Conservation (phyloP, 2,888 invertebrate species). For the Agrenia bidenticulata region DNA sequence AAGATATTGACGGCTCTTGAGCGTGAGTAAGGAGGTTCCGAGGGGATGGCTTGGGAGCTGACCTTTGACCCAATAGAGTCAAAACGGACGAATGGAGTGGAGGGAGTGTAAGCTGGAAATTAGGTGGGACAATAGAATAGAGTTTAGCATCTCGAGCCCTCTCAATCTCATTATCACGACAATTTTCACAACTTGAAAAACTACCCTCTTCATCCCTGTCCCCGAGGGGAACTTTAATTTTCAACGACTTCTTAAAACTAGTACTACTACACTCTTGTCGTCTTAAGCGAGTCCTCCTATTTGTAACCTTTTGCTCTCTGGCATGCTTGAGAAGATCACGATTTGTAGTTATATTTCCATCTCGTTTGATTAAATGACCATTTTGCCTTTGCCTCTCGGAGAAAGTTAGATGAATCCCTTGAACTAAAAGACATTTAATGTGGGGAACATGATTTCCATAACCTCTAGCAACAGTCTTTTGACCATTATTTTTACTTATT, state of each 20-base stretch:
- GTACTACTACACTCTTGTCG: no score
- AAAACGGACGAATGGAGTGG: constrained; percentile 52
- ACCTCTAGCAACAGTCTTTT: no score
- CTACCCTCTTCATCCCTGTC: neutral
- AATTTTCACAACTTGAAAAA: neutral
- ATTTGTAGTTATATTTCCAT: no score
- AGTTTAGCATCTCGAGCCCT: neutral
- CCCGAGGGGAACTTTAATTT: no score
- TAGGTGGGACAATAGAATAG: neutral
- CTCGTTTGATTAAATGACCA: no score
- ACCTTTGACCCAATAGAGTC: constrained; percentile 47
- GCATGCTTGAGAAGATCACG: no score
- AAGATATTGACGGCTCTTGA: constrained; percentile 17
- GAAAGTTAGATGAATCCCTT: constrained; percentile 5
- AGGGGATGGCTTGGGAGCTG: constrained; percentile 33
- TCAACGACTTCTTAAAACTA: no score
- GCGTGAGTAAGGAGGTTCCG: constrained; percentile 14
- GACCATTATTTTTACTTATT: constrained; percentile 15
- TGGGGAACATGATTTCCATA: no score
- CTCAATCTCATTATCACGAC: neutral
- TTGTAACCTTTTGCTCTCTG: no score
- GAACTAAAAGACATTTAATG: neutral
- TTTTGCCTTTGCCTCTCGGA: neutral
- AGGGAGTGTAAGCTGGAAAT: constrained; percentile 43
- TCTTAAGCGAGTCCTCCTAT: no score